phyloP scores from a whole-genome alignment of 2,888 invertebrate species.

The Dioctria linearis region DNA sequence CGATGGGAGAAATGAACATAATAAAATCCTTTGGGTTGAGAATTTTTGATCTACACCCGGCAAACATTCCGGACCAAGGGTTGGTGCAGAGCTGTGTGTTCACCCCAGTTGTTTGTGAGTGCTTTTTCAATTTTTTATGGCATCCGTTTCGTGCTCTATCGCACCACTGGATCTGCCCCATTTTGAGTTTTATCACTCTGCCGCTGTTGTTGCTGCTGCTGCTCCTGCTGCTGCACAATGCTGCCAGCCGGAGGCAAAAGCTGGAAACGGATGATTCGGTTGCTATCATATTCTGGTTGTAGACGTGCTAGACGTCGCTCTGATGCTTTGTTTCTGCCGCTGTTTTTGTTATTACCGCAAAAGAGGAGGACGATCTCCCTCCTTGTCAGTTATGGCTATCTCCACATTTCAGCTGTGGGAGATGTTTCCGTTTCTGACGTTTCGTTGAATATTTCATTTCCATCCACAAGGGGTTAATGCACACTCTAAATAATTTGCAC shows the following conservation, averaged over 20 bases:
- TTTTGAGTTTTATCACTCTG: slow-evolving; percentile 45
- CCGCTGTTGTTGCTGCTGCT: neutral
- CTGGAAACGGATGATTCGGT: slow-evolving; percentile 43
- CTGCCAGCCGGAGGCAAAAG: neutral
- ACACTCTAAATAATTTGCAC: slow-evolving; percentile 52
- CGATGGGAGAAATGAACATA: no score
- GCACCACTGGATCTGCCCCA: slow-evolving; percentile 48
- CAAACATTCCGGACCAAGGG: no score
- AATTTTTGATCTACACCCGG: slow-evolving; percentile 42
- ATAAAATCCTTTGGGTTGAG: slow-evolving; percentile 39
- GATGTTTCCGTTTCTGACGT: slow-evolving; percentile 25
- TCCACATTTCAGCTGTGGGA: slow-evolving; percentile 16
- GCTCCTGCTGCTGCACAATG: neutral
- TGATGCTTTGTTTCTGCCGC: slow-evolving; percentile 18
- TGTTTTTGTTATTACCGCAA: slow-evolving; percentile 25
- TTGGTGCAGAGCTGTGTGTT: neutral
- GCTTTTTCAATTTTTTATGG: slow-evolving; percentile 51
- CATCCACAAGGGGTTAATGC: slow-evolving; percentile 51
- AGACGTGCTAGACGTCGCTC: slow-evolving; percentile 3
- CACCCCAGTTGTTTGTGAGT: slow-evolving; percentile 37
- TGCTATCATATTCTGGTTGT: slow-evolving; percentile 35
- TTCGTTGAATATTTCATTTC: slow-evolving; percentile 48
- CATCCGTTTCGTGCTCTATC: slow-evolving; percentile 51
- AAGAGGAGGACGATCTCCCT: neutral
- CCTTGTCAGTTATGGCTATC: slow-evolving; percentile 28